Conservation (phyloP, 2,888 invertebrate genomes). For the Anarsia innoxiella region DNA sequence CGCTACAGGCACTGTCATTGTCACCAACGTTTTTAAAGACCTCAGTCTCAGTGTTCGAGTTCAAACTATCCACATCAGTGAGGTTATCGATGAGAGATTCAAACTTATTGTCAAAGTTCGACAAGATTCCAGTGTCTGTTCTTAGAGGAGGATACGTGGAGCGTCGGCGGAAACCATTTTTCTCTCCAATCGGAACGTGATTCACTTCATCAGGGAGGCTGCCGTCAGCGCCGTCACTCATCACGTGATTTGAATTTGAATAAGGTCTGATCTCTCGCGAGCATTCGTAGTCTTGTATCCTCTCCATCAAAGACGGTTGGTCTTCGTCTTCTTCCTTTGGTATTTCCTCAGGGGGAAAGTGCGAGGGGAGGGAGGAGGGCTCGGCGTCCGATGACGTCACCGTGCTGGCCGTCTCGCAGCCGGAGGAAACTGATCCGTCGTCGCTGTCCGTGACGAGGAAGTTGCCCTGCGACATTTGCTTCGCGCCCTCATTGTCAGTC, state of each 20-base stretch:
- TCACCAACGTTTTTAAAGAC: conserved; percentile 73
- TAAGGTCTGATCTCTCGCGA: conserved; percentile 32
- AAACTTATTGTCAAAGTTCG: too few species aligned
- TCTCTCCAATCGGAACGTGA: conserved; percentile 67
- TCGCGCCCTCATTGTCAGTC: conserved; percentile 34
- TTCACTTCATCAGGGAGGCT: conserved; percentile 49
- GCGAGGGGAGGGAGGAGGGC: conserved; percentile 62
- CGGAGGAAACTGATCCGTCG: conserved; percentile 86
- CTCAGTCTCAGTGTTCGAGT: conserved; percentile 61
- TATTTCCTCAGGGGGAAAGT: conserved; percentile 56
- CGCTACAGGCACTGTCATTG: conserved; percentile 88
- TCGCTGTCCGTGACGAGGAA: conserved; percentile 79
- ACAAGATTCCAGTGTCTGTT: conserved; percentile 36
- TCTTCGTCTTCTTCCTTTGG: conserved; percentile 48
- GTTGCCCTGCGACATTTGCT: conserved; percentile 60
- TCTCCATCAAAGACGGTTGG: conserved; percentile 32
- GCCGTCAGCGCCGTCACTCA: conserved; percentile 22
- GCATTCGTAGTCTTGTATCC: conserved; percentile 35
- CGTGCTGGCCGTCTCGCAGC: conserved; percentile 87
- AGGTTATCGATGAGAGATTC: conserved; percentile 61
- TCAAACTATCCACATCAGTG: conserved; percentile 55
- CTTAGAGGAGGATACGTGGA: conserved; percentile 64
- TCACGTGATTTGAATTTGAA: conserved; percentile 31
- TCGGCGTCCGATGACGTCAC: conserved; percentile 77
- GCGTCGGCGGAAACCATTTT: conserved; percentile 53